Evolutionary conservation across 2,797 vertebrate genomes (phyloP).

Genomic region (Myotis planiceps): DNA sequence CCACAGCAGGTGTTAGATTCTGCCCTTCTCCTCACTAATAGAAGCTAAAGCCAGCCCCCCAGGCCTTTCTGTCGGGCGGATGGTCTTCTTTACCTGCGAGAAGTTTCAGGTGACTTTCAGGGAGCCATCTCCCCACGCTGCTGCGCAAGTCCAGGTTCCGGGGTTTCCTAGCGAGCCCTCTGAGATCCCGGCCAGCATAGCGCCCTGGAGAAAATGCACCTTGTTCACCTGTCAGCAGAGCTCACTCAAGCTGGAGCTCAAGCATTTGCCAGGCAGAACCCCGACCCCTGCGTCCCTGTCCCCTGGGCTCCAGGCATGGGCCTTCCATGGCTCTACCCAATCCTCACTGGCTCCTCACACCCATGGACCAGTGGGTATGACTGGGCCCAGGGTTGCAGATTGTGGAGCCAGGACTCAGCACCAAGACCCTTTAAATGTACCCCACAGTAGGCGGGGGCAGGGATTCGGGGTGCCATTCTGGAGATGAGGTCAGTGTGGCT

Average conservation of each 20-base stretch:
- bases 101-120: neutral
- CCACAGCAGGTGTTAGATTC: neutral
- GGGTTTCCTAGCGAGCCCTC: neutral
- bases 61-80: neutral
- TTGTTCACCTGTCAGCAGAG: neutral
- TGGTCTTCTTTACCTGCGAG: neutral
- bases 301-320: fast-evolving
- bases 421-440: neutral
- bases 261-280: neutral
- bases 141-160: neutral
- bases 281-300: neutral
- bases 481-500: neutral
- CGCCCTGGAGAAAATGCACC: neutral
- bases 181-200: neutral
- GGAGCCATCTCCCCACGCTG: neutral
- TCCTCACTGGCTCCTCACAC: neutral
- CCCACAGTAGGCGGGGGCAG: too few relatives aligned
- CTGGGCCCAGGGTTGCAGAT: neutral
- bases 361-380: fast-evolving
- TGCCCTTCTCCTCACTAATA: neutral
- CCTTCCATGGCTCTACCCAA: neutral
- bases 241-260: neutral
- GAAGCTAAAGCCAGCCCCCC: neutral
- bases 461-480: neutral
- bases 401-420: neutral